Base-by-base conservation (phyloP, 2,888 invertebrate genomes). In the Penaeus monodon region DNA sequence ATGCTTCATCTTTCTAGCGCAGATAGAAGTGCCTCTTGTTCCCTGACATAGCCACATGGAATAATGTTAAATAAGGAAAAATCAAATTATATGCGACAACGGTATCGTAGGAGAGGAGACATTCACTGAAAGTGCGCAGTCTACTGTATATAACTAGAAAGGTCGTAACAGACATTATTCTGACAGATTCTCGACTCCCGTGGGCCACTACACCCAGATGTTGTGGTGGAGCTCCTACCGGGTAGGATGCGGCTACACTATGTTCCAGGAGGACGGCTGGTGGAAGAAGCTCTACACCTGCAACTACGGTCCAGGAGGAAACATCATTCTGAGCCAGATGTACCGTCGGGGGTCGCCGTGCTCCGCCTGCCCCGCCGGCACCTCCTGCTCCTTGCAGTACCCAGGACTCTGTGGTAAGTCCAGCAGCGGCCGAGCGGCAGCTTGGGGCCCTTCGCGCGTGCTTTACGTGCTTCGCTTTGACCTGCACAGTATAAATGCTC, bases 141-240 rank as follows among this genome's bases (percentile, higher is more conserved):
- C 38, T 2, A 24, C 27, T 33, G 17, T 6, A 17, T 65, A 1
- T 66, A 38, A 20, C 27, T 65, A 44, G n/a, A n/a, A n/a, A n/a
- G 33, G 10, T n/a, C 33, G 27, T 65, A 29, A 38, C 49, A 65
- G 44, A 17, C 14, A 64, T 27, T 63, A 29, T 57, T 44, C 22
- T 49, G 64, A 3, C 88, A 91, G 91, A 49, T 91, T 88, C 66
- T 79, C 86, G 8, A 12, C 83, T 10, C 80, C 80, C 1, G 90
- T 90, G 57, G 92, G 92, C 2, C 93, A 93, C 90, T 93, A 93
- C 90, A 93, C 92, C 0, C 92, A 97, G 96, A 94, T 97, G 93
- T 95, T 97, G 84, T 98, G 97, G 97, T 96, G 96, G 86, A 95
- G 96, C 92, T 96, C 97, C 22, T 95, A 95, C 91, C 94, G 95